A percentile compares a stretch with the other conserved stretches of the same genome.
Conservation (phyloP, 2,113 vertebrate genomes). For the Aptenodytes patagonicus region DNA sequence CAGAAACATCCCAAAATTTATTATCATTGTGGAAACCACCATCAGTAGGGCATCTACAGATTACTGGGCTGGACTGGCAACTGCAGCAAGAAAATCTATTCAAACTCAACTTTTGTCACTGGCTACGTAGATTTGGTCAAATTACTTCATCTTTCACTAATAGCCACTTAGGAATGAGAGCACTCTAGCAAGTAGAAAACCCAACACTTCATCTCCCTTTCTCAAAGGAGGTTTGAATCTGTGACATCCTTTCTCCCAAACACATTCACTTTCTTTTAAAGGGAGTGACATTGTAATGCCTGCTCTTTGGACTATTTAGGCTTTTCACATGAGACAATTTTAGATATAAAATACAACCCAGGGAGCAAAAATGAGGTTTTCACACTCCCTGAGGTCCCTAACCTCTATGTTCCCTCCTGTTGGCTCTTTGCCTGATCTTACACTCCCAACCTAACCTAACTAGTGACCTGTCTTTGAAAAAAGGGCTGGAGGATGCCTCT, state of each 20-base stretch:
- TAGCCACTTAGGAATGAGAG: neutral
- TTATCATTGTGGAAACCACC: neutral
- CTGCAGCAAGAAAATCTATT: neutral
- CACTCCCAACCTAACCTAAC: neutral
- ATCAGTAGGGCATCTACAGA: neutral
- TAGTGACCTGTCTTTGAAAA: neutral
- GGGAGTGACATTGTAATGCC: neutral
- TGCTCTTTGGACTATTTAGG: neutral
- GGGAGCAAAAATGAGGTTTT: neutral
- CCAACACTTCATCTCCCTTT: neutral
- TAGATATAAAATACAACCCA: neutral
- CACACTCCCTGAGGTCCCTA: neutral
- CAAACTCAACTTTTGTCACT: neutral
- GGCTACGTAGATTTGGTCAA: neutral
- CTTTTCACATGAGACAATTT: neutral
- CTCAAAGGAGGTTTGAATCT: neutral
- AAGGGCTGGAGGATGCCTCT: neutral
- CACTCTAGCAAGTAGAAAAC: neutral
- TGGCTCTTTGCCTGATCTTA: neutral
- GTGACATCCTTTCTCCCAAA: neutral
- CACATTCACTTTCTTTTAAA: neutral
- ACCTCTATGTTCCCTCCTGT: neutral
- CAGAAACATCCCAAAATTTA: neutral
- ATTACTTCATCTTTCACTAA: neutral
- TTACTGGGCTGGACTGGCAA: neutral